A percentile compares a stretch with the other conserved stretches of the same genome.
phyloP scores from a whole-genome alignment of 2,113 vertebrate genomes.

The Nycticryphes semicollaris region DNA sequence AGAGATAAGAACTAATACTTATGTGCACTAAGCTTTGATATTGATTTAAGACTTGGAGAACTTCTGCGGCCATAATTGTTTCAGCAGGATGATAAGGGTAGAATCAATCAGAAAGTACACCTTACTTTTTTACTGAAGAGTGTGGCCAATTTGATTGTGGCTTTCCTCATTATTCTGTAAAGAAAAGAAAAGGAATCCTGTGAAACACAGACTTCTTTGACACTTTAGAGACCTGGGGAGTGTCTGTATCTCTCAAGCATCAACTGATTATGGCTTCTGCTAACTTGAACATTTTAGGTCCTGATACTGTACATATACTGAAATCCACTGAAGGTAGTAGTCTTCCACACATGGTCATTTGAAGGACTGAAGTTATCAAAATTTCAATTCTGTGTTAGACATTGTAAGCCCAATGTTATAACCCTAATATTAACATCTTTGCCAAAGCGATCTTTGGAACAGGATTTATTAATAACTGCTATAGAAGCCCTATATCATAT shows the following conservation, averaged over 20 bases:
- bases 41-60: background rate
- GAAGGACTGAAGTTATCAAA: background rate
- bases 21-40: background rate
- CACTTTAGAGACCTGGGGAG: background rate
- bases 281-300: background rate
- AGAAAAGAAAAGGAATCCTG: background rate
- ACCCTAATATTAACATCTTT: background rate
- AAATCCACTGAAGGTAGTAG: background rate
- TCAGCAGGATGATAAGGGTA: background rate
- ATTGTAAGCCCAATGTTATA: background rate
- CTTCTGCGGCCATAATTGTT: background rate
- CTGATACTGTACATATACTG: background rate
- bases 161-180: background rate
- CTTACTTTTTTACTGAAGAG: background rate
- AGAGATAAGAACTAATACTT: background rate
- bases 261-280: background rate
- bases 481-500: background rate
- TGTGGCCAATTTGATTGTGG: background rate
- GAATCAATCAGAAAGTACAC: background rate
- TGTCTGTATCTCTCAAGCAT: background rate
- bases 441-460: background rate
- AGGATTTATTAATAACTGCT: background rate
- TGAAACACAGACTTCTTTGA: background rate
- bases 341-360: background rate
- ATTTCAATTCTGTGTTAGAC: background rate